Evolutionary conservation across 2,113 vertebrate genomes (phyloP).

Genomic region (Pangasianodon gigas): DNA sequence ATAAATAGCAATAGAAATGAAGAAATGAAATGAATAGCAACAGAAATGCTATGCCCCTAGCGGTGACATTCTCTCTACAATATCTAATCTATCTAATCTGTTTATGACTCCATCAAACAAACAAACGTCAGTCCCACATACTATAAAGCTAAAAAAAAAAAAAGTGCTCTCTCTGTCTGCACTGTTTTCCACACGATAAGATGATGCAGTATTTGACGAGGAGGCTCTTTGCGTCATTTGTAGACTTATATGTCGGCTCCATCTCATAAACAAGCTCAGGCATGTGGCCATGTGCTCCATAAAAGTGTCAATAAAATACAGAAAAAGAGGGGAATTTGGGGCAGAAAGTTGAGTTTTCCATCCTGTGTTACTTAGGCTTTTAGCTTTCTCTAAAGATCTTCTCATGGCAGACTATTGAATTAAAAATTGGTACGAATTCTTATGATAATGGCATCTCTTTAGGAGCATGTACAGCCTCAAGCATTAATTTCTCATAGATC

Average conservation of each 20-base stretch:
- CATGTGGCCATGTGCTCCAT: neutral
- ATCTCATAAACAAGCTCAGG: neutral
- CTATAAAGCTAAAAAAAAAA: neutral
- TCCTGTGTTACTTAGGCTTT: neutral
- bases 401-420: neutral
- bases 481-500: neutral
- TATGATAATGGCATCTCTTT: neutral
- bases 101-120: neutral
- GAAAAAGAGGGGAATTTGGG: neutral
- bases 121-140: neutral
- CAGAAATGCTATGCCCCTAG: neutral
- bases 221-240: neutral
- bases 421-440: neutral
- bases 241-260: neutral
- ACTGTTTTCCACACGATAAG: neutral
- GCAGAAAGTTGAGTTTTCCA: neutral
- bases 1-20: neutral
- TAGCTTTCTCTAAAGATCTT: neutral
- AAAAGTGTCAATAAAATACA: slow-evolving; percentile 3
- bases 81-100: neutral
- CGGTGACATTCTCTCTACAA: neutral
- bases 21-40: neutral
- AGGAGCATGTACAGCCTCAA: neutral
- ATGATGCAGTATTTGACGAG: neutral
- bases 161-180: neutral